Conservation (phyloP, 2,797 vertebrate species). For the Rhynchonycteris naso region DNA sequence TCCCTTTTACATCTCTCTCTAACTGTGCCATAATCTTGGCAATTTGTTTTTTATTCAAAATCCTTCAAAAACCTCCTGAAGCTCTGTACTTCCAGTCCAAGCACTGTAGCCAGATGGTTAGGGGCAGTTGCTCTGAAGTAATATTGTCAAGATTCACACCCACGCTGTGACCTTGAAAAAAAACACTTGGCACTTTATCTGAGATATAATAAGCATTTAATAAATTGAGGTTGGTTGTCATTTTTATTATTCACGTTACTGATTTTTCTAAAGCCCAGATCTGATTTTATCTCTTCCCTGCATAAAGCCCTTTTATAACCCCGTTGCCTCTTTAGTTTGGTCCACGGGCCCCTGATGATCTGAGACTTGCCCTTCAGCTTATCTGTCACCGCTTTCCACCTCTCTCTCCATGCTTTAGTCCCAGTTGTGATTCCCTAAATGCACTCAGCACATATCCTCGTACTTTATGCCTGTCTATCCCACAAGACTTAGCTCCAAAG, state of each 20-base stretch:
- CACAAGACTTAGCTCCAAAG: background rate
- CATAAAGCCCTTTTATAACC: background rate
- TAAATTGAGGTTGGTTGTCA: slow-evolving; percentile 2
- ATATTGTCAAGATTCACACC: background rate
- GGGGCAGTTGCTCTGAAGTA: background rate
- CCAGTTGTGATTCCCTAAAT: background rate
- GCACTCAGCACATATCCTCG: background rate
- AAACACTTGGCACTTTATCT: background rate
- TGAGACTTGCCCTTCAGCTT: background rate
- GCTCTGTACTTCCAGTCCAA: background rate
- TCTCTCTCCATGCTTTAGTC: background rate
- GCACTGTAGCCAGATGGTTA: background rate
- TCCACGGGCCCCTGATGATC: background rate
- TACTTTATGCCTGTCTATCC: background rate
- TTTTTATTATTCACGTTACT: slow-evolving; percentile 6
- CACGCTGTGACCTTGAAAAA: background rate
- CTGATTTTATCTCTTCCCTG: background rate
- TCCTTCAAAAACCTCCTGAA: background rate
- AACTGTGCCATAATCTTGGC: background rate
- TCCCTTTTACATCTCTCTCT: background rate
- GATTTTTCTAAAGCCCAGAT: background rate
- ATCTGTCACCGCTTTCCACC: background rate
- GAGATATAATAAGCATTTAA: background rate
- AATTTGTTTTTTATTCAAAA: background rate
- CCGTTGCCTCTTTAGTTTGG: background rate